Base-by-base conservation (phyloP, 1,140 invertebrate genomes). In the Heliconius hewitsoni region DNA sequence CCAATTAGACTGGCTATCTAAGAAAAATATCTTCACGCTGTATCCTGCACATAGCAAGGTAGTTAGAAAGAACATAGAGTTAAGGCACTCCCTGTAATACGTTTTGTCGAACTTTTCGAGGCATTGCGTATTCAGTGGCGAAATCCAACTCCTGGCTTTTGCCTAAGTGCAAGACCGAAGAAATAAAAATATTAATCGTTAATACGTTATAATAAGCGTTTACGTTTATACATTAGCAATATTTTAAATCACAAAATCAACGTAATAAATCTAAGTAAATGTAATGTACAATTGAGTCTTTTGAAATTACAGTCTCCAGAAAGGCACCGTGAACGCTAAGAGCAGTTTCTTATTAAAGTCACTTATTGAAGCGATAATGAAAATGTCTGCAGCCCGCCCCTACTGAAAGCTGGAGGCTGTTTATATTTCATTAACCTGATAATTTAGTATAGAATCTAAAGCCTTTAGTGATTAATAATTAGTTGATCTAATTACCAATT, bases 351-450 rank as follows among this genome's bases (percentile, higher is more conserved):
- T 75, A 79, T 79, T 73, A 79, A 79, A 70, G 72, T 79, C 76
- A 77, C 71, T 75, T 75, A 77, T 77, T 73, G 71, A 34, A 78
- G 57, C 66, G 70, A 79, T 79, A 79, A 75, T 79, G 78, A 71
- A 76, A 79, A 79, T 66, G 77, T 66, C 72, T 73, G 77, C 71
- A 71, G 42, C 55, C 71, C 37, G 34, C 72, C 30, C 34, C 23
- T 57, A 72, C n/a, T 72, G 71, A 74, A 71, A 75, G 46, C 73
- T 60, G 18, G 34, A 50, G 78, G 73, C 57, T 79, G 78, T 76
- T 79, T 75, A 76, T 76, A 79, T 79, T 79, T 71, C 74, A 79
- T 79, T 79, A 76, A 79, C 70, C 60, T 79, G 70, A 76, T 75
- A 78, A 46, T 74, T 78, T 37, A 77, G 39, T 3, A 66, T 66